Percentiles rank a stretch among this genome's conserved stretches.
phyloP scores from a whole-genome alignment of 2,797 vertebrate genomes.

The Enteromius argenteus region DNA sequence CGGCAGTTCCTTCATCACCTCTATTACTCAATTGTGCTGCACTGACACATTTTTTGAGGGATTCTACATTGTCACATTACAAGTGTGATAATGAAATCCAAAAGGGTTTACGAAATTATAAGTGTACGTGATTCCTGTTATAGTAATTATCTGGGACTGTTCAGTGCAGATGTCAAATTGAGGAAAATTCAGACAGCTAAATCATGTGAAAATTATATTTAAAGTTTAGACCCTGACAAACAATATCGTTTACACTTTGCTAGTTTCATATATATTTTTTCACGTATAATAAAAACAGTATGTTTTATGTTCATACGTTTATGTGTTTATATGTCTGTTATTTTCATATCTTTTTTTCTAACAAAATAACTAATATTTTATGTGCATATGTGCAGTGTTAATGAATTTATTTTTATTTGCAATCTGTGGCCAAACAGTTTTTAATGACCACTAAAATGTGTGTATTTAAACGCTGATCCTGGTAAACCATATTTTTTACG shows the following conservation, averaged over 20 bases:
- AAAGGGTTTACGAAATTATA: background rate
- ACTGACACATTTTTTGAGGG: slow-evolving; percentile 17
- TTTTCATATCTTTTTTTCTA: background rate
- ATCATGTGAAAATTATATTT: background rate
- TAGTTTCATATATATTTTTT: background rate
- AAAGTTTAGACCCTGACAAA: background rate
- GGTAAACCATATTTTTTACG: background rate
- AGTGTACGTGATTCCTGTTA: background rate
- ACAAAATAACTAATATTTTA: background rate
- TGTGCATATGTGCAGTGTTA: background rate
- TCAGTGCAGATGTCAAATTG: background rate
- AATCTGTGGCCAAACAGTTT: background rate
- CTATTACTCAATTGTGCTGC: slow-evolving; percentile 20
- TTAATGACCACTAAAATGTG: background rate
- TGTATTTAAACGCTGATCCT: background rate
- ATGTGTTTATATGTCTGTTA: background rate
- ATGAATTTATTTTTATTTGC: background rate
- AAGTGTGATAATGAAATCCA: slow-evolving; percentile 17
- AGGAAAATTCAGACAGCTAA: background rate
- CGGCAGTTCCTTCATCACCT: slow-evolving; percentile 21
- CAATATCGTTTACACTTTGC: background rate
- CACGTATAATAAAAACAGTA: background rate
- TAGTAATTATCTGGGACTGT: background rate
- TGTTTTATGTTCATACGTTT: background rate
- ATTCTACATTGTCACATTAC: slow-evolving; percentile 24